A percentile compares a stretch with the other conserved stretches of the same genome.
phyloP scores from a whole-genome alignment of 2,113 vertebrate species.

The Pterophyllum scalare region DNA sequence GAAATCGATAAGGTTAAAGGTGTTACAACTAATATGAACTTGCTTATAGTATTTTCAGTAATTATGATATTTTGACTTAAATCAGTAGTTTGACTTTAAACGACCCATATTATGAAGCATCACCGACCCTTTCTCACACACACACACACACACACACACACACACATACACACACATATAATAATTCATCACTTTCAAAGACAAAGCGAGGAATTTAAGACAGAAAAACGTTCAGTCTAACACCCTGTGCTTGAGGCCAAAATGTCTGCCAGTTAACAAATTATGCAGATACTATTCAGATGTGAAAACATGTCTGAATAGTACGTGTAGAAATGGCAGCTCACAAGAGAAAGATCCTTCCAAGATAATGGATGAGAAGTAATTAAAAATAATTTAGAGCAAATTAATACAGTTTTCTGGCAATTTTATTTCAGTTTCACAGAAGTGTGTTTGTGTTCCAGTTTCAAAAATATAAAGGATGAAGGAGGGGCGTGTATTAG shows the following conservation, averaged over 20 bases:
- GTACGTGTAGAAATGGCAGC: neutral
- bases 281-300: conserved; percentile 39
- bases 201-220: neutral
- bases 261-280: conserved; percentile 40
- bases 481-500: conserved; percentile 25
- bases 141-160: too few relatives aligned
- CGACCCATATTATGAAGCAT: neutral
- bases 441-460: neutral
- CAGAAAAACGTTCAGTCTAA: neutral
- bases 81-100: neutral
- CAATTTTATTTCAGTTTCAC: neutral
- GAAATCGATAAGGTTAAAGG: neutral
- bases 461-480: conserved; percentile 3
- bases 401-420: neutral
- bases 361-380: neutral
- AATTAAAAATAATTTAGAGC: neutral
- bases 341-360: neutral
- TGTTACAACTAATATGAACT: neutral
- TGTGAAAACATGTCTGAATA: neutral
- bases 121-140: neutral
- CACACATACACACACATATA: too few relatives aligned
- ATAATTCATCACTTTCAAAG: neutral
- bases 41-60: neutral
- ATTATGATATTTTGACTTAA: neutral
- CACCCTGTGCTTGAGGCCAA: conserved; percentile 20